Evolutionary conservation across 2,888 invertebrate species (phyloP).

Genomic region (Prosapia bicincta): DNA sequence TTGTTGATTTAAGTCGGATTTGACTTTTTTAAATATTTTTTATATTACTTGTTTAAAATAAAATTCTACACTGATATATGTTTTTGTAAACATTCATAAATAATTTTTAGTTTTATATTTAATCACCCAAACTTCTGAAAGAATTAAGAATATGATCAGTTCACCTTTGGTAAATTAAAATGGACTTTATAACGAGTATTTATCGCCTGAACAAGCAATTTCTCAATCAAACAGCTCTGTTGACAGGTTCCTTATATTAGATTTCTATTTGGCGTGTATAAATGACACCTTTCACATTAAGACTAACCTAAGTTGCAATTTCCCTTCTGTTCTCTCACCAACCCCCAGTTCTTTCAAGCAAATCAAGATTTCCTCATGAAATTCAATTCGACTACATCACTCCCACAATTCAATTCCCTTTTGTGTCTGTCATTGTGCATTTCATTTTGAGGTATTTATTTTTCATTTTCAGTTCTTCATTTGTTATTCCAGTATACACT

Average conservation of each 20-base stretch:
- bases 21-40: too few relatives aligned
- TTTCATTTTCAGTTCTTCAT: background rate
- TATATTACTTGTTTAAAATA: too few relatives aligned
- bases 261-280: background rate
- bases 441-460: background rate
- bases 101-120: too few relatives aligned
- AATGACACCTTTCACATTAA: background rate
- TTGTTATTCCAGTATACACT: too few relatives aligned
- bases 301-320: background rate
- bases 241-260: background rate
- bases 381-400: background rate
- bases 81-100: too few relatives aligned
- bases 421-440: background rate
- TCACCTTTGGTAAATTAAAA: too few relatives aligned
- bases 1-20: too few relatives aligned
- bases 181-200: too few relatives aligned
- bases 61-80: too few relatives aligned
- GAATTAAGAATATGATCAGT: too few relatives aligned
- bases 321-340: background rate
- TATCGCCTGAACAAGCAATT: background rate
- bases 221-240: background rate
- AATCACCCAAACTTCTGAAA: too few relatives aligned
- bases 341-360: background rate
- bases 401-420: background rate
- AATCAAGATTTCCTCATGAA: background rate